These are phyloP conservation scores for Nerophis ophidion DNA, from an alignment of 2,113 vertebrate species.

Conservation along the genomic window DNA sequence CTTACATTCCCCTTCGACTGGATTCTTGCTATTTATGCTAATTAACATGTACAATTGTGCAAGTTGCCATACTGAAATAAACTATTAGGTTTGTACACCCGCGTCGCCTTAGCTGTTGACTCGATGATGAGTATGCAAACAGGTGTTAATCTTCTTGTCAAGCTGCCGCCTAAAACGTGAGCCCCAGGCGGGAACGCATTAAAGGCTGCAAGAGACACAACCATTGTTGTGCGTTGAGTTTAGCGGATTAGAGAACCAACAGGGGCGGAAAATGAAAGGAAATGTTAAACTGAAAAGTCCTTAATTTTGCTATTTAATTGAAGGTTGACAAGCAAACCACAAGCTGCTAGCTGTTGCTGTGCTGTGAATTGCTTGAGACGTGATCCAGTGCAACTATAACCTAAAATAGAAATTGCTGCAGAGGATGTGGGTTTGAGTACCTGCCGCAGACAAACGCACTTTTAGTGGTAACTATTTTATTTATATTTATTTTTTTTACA, in stretches of 20 bases:
- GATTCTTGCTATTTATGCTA: no score
- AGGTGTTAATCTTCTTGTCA: slow-evolving; percentile 33
- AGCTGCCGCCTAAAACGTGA: slow-evolving; percentile 2
- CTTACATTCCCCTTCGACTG: not conserved
- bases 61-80: no score
- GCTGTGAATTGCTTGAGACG: not conserved
- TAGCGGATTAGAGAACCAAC: slow-evolving; percentile 29
- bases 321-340: no score
- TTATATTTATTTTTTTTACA: no score
- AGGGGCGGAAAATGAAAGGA: no score
- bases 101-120: no score
- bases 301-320: no score
- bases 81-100: no score
- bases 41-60: no score
- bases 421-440: slow-evolving; percentile 25
- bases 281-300: no score
- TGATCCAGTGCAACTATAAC: not conserved
- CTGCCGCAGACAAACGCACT: slow-evolving; percentile 11
- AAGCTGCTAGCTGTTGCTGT: no score
- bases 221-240: slow-evolving; percentile 39
- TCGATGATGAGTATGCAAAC: slow-evolving; percentile 18
- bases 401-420: not conserved
- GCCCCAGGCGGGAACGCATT: slow-evolving; percentile 18
- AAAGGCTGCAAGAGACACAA: slow-evolving; percentile 7
- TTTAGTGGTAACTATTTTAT: no score